Base-by-base conservation (phyloP, 2,797 vertebrate species). In the Sebastes diploproa region DNA sequence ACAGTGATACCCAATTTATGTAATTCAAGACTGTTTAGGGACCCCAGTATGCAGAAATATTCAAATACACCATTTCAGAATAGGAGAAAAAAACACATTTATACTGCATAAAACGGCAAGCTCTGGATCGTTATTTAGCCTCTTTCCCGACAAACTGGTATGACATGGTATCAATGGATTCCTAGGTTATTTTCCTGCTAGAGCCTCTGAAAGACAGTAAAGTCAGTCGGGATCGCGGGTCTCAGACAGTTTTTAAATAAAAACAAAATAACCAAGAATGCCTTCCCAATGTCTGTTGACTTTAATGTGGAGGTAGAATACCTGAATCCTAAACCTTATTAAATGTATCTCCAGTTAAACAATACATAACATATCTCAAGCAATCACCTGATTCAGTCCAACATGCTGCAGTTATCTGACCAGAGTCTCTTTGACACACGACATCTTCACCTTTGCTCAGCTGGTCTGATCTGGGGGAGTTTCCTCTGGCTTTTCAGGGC, bases 401-500 rank as follows among this genome's bases (percentile, higher is more conserved):
- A 38, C 4, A n/a, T 22, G 14, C 52, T 16, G 2, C 23, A 3
- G 29, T 29, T 36, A 22, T 56, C 34, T 3, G n/a, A 30, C 38
- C 62, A 3, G 8, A 11, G 23, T 71, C 29, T 80, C 22, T 71
- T n/a, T 68, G 58, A 56, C 30, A 29, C 23, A 46, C 16, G 23
- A 14, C 72, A 50, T 71, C 42, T 50, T 63, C 79, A 86, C 78
- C 73, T 77, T 77, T 67, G 22, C 61, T 68, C 55, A 10, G 55
- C 29, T 32, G n/a, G 16, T 61, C 54, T 78, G 29, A 58, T 29
- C 0, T 27, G 56, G n/a, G 25, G 75, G 29, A 2, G 36, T 5
- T 80, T 81, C 72, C 81, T 54, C 5, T 3, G 5, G 0, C 20
- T n/a, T n/a, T 54, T 85, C 82, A 76, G 70, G 79, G 72, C 82